phyloP scores from a whole-genome alignment of 2,113 vertebrate genomes.

The Pardalotus punctatus region DNA sequence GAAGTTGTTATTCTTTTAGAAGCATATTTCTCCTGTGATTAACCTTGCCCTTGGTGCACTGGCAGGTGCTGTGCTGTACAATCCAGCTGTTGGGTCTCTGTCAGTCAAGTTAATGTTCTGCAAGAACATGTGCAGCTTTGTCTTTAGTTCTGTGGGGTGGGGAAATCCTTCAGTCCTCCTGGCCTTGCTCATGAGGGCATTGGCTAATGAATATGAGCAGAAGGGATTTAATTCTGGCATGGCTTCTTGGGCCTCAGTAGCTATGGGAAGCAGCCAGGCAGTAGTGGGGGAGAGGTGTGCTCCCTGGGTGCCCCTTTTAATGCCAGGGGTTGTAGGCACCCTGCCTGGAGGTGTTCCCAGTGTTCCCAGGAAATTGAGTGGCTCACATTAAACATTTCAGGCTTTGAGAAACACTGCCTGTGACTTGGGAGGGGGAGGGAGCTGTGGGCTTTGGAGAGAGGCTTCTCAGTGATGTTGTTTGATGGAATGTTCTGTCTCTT shows the following conservation, averaged over 20 bases:
- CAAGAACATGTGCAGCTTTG: accelerated
- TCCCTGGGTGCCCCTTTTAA: neutral
- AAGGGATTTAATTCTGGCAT: neutral
- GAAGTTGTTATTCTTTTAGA: neutral
- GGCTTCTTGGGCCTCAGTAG: neutral
- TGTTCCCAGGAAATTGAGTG: neutral
- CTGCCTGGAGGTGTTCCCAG: neutral
- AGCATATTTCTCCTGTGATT: neutral
- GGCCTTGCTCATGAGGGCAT: accelerated
- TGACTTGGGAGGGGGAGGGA: neutral
- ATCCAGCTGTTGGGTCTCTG: accelerated
- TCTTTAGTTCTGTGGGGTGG: neutral
- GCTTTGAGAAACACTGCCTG: neutral
- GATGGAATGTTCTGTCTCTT: neutral
- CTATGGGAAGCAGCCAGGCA: neutral
- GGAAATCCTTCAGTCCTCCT: neutral
- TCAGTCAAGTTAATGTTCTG: neutral
- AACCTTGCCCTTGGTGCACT: neutral
- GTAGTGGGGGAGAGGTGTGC: neutral
- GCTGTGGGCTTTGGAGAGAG: neutral
- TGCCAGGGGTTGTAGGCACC: neutral
- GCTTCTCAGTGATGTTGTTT: neutral
- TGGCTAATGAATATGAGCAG: neutral
- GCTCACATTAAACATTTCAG: neutral
- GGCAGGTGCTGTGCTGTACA: neutral